Conservation (phyloP, 2,113 vertebrate species). For the Cyrtonyx montezumae region DNA sequence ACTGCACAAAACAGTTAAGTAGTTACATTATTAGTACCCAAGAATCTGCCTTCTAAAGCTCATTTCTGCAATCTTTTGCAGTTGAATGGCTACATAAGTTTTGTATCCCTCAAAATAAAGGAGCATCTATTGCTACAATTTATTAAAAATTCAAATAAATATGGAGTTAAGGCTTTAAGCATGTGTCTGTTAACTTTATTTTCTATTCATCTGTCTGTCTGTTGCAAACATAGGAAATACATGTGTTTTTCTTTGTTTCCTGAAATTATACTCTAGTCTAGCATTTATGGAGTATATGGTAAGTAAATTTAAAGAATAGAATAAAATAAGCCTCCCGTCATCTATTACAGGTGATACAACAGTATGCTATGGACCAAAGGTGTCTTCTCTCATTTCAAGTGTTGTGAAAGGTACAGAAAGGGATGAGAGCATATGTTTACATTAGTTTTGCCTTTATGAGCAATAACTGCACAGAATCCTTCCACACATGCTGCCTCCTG, state of each 20-base stretch:
- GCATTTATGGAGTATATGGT: neutral
- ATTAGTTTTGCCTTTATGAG: neutral
- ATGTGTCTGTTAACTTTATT: neutral
- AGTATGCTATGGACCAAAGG: neutral
- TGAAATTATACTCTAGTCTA: neutral
- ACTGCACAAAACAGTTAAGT: neutral
- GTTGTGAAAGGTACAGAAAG: neutral
- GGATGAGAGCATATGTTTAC: neutral
- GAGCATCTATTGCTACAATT: neutral
- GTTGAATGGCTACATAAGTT: neutral
- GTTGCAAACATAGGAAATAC: neutral
- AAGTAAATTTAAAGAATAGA: neutral
- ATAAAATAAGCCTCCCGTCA: neutral
- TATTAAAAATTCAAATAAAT: slow-evolving; percentile 8
- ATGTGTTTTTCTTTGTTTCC: neutral
- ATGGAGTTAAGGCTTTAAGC: neutral
- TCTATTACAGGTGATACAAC: neutral
- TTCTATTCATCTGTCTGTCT: neutral
- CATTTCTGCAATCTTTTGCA: neutral
- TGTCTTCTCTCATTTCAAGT: neutral
- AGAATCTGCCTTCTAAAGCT: neutral
- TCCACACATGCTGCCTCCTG: neutral
- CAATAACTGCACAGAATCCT: neutral
- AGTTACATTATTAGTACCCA: slow-evolving; percentile 12
- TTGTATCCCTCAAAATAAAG: neutral